Evolutionary conservation across 2,797 vertebrate genomes (phyloP), one percentile per base, ranked within the genome.

Genomic region (Leptodactylus fallax): DNA sequence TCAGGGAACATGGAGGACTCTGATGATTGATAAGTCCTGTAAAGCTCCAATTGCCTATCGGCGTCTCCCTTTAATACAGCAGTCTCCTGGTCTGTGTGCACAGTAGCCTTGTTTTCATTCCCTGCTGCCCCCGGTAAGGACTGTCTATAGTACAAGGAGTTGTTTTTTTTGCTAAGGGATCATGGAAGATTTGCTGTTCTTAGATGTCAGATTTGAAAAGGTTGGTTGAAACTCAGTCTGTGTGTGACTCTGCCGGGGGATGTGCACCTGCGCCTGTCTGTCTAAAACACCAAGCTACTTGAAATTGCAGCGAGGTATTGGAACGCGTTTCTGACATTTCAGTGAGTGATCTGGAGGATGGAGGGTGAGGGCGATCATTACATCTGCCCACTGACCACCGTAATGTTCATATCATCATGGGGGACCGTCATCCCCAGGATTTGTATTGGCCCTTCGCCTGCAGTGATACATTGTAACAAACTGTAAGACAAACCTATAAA

Each of bases 211-310:
- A 72, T 90, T 78, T 77, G 85, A 60, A 72, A 84, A 85, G 77
- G 81, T 76, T 87, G 71, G 56, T 58, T 90, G 88, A 88, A 87
- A 92, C 79, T 87, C 87, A 78, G 60, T 86, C 65, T 87, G 78
- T 69, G 80, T 55, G 45, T 19, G 72, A 65, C 55, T 71, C 23
- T 45, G 58, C 71, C 87, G 77, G 79, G 49, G 89, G 60, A 25
- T 79, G 58, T 47, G 74, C 83, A 65, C 65, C 88, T 89, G 88
- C 81, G 1, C 3, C 16, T 80, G 72, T 80, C 36, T 71, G 63
- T 80, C 72, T 90, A 47, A 36, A 60, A 60, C 76, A 58, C 36
- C 55, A 83, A 79, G 72, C 45, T 84, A n/a, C 80, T 72, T 69
- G 60, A 79, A 85, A 4, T 36, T 72, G 56, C 47, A 69, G 65